Evolutionary conservation across 2,888 invertebrate species (phyloP).

Genomic region (Pecten maximus): DNA sequence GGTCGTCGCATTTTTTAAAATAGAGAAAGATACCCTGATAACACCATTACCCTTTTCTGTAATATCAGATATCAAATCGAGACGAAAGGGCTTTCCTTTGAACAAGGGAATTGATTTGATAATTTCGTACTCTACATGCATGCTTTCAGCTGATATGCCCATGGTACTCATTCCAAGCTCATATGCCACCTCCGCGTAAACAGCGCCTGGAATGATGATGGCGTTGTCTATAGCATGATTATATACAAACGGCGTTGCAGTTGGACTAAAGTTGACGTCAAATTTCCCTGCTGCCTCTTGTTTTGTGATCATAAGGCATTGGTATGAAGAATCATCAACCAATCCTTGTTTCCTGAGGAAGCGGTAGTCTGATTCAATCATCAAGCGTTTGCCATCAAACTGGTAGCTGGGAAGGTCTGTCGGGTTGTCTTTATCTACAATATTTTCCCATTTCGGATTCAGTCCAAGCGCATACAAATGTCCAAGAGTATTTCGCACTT

Average conservation of each 20-base stretch:
- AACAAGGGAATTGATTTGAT: not conserved
- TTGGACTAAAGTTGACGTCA: constrained; percentile 49
- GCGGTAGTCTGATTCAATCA: not conserved
- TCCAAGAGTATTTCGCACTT: not conserved
- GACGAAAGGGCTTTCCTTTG: not conserved
- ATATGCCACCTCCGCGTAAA: constrained; percentile 61
- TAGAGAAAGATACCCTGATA: not conserved
- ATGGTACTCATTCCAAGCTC: constrained; percentile 19
- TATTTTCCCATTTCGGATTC: not conserved
- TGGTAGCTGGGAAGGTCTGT: not conserved
- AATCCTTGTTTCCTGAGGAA: not conserved
- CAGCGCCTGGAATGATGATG: constrained; percentile 62
- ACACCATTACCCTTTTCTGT: not conserved
- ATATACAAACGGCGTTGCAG: constrained; percentile 60
- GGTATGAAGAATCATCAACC: not conserved
- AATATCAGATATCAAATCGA: not conserved
- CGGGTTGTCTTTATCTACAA: not conserved
- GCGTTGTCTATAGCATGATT: constrained; percentile 58
- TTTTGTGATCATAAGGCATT: not conserved
- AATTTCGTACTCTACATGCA: not conserved
- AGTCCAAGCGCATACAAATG: not conserved
- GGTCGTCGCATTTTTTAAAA: not conserved
- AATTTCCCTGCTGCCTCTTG: constrained; percentile 35
- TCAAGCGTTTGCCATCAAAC: not conserved
- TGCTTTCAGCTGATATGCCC: not conserved